Evolutionary conservation across 2,797 vertebrate species (phyloP).

Genomic region (Dendrocincla tyrannina): DNA sequence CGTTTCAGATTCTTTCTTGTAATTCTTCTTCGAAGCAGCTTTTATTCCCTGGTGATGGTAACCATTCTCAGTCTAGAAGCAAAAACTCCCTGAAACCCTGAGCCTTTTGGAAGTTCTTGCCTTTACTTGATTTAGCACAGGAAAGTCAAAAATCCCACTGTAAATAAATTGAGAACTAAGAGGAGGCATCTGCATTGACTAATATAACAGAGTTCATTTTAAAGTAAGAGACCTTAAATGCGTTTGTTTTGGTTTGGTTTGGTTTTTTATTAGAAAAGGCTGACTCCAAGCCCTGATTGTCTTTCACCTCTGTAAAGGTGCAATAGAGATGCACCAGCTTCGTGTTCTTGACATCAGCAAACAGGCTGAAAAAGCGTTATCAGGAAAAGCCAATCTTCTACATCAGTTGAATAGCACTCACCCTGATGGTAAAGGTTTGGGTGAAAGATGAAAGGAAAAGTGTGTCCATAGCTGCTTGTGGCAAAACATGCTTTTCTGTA

Average conservation of each 20-base stretch:
- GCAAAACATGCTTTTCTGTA: slow-evolving; percentile 37
- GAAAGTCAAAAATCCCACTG: not conserved
- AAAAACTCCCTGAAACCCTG: not conserved
- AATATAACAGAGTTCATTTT: not conserved
- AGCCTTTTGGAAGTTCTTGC: not conserved
- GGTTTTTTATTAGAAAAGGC: not conserved
- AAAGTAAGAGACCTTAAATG: not conserved
- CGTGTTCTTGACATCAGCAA: slow-evolving; percentile 38
- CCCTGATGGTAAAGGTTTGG: slow-evolving; percentile 43
- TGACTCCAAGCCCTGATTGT: slow-evolving; percentile 8
- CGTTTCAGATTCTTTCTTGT: not conserved
- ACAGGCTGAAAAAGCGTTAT: slow-evolving; percentile 39
- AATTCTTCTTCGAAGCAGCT: not conserved
- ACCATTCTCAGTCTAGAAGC: not conserved
- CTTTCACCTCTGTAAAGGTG: slow-evolving; percentile 37
- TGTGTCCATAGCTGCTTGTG: slow-evolving; percentile 1
- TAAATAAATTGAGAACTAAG: not conserved
- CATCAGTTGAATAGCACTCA: not conserved
- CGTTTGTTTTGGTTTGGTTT: not conserved
- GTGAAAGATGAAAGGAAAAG: slow-evolving; percentile 64
- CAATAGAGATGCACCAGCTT: slow-evolving; percentile 25
- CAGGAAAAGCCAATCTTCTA: not conserved
- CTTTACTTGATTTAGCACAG: not conserved
- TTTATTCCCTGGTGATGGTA: not conserved
- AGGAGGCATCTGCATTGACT: not conserved